phyloP scores from a whole-genome alignment of 53 echinoderm and acorn worm genomes.

The Actinopyga echinites region DNA sequence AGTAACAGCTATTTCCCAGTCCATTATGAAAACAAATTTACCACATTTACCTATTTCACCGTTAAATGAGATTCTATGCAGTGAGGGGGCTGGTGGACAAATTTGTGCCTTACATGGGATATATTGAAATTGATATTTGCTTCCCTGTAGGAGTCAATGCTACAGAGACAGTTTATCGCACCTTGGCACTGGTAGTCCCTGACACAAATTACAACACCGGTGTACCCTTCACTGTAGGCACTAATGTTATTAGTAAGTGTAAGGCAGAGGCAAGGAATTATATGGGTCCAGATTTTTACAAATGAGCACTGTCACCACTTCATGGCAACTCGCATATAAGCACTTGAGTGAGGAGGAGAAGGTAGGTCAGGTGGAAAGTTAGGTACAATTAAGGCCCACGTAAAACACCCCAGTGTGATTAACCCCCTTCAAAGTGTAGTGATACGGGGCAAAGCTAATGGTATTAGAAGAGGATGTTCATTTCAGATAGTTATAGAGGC shows the following conservation, averaged over 20 bases:
- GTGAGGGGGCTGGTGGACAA: conserved; percentile 14
- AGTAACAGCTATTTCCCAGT: conserved; percentile 6
- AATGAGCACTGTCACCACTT: background rate
- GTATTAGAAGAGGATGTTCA: background rate
- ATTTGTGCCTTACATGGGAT: conserved; percentile 11
- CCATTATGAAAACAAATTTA: background rate
- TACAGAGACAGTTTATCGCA: background rate
- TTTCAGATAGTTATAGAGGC: background rate
- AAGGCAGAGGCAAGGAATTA: background rate
- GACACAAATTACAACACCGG: conserved; percentile 21
- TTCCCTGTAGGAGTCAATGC: background rate
- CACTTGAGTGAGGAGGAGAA: background rate
- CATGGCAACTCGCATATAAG: background rate
- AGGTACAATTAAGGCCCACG: background rate
- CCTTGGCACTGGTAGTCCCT: background rate
- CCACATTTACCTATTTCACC: background rate
- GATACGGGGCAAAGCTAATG: background rate
- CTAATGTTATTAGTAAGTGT: background rate
- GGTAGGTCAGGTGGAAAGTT: background rate
- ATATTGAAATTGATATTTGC: conserved; percentile 3
- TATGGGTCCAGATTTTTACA: background rate
- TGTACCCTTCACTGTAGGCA: conserved; percentile 31
- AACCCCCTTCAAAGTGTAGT: background rate
- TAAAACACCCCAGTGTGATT: background rate
- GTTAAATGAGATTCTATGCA: background rate